Conservation (phyloP, 2,113 vertebrate genomes). For the Meleagris gallopavo region DNA sequence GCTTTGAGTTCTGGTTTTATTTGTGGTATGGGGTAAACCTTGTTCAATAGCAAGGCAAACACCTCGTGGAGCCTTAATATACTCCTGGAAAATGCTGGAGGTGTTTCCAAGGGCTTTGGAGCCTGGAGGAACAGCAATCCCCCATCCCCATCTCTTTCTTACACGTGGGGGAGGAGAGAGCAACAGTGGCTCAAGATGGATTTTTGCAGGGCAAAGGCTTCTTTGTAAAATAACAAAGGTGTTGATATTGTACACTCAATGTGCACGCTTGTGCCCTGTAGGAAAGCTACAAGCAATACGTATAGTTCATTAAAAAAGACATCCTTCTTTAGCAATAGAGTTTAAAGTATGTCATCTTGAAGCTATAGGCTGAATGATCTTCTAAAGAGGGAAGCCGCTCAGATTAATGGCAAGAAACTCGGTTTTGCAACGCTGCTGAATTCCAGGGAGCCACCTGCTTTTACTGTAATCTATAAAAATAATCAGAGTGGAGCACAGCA, state of each 20-base stretch:
- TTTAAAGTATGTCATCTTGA: constrained; percentile 37
- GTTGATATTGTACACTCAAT: background rate
- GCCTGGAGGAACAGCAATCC: background rate
- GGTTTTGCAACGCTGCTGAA: background rate
- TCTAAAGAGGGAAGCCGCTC: constrained; percentile 21
- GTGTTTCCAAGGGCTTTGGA: constrained; percentile 10
- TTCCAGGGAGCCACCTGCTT: background rate
- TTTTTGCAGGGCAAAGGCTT: background rate
- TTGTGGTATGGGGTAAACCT: too few species aligned
- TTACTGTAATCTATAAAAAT: background rate
- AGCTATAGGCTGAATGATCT: background rate
- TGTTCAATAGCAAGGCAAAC: constrained; percentile 31
- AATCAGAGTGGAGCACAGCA: background rate
- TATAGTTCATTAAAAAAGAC: background rate
- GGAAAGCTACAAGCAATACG: constrained; percentile 9
- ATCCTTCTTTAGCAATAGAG: constrained; percentile 5
- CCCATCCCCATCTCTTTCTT: background rate
- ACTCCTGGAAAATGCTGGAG: constrained; percentile 35
- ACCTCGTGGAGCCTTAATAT: constrained; percentile 48
- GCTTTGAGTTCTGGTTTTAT: background rate
- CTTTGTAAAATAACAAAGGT: background rate
- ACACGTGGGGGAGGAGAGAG: background rate
- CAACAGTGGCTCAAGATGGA: background rate
- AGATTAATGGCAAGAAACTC: background rate
- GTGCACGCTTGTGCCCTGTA: background rate